Conservation (phyloP, 2,113 vertebrate species). For the Nyctereutes procyonoides region DNA sequence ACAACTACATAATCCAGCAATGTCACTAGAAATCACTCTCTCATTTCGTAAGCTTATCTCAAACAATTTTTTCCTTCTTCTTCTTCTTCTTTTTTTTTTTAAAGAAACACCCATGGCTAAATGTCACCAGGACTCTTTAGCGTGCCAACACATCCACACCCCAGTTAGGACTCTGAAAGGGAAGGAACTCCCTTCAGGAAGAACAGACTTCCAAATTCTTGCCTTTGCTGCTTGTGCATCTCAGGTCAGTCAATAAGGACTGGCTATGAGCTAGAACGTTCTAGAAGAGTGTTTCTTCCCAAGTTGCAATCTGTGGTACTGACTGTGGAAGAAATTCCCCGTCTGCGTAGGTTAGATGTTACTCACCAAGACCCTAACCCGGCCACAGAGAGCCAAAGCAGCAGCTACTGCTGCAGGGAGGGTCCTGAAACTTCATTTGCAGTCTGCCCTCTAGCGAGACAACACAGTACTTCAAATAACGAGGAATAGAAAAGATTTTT, state of each 20-base stretch:
- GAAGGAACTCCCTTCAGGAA: slow-evolving; percentile 22
- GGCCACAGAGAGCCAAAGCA: background rate
- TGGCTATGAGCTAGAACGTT: slow-evolving; percentile 13
- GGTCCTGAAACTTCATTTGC: slow-evolving; percentile 63
- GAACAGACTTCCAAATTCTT: background rate
- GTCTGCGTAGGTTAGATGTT: background rate
- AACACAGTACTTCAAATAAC: slow-evolving; percentile 58
- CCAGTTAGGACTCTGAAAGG: slow-evolving; percentile 53
- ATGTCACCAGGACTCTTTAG: background rate
- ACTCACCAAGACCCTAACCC: background rate
- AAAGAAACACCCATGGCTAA: slow-evolving; percentile 52
- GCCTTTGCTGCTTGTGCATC: background rate
- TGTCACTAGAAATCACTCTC: background rate
- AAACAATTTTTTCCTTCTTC: slow-evolving; percentile 50
- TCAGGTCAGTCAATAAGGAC: slow-evolving; percentile 4
- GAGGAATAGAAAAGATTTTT: background rate
- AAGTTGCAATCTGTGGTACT: slow-evolving; percentile 56
- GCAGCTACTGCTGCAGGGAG: background rate
- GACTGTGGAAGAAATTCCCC: background rate
- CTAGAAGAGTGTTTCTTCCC: slow-evolving; percentile 53
- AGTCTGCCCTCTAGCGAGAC: slow-evolving; percentile 85
- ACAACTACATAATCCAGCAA: background rate
- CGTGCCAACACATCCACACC: background rate
- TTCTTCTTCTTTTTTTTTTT: background rate
- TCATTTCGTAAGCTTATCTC: background rate